Evolutionary conservation across 2,888 invertebrate species (phyloP).

Genomic region (Pecten maximus): DNA sequence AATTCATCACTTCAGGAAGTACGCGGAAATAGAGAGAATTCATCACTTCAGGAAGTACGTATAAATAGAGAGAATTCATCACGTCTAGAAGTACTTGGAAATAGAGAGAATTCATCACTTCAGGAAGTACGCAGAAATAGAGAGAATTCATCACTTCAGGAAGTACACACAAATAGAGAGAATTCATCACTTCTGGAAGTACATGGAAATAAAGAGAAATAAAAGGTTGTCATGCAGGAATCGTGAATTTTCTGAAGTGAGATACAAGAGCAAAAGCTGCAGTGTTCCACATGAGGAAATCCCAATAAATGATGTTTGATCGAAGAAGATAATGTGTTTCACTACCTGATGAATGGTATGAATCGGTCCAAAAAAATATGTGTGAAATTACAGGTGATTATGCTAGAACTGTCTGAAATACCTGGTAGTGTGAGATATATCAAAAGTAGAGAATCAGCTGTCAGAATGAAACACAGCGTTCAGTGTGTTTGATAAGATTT

Average conservation of each 20-base stretch:
- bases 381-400: not conserved
- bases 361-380: not conserved
- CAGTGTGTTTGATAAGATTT: not conserved
- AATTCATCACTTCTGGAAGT: too few species aligned
- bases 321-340: not conserved
- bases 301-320: not conserved
- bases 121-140: too few species aligned
- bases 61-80: too few species aligned
- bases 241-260: not conserved
- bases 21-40: too few species aligned
- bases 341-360: not conserved
- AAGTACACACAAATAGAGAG: too few species aligned
- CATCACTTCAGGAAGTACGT: too few species aligned
- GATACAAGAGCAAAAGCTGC: not conserved
- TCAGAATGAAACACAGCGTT: not conserved
- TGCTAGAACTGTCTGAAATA: not conserved
- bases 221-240: too few species aligned
- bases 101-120: too few species aligned
- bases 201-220: not conserved
- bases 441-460: not conserved
- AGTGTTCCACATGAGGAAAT: not conserved
- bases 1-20: too few species aligned
- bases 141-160: too few species aligned
- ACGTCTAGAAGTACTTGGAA: too few species aligned
- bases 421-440: not conserved